These are phyloP conservation scores for Patiria pectinifera DNA, from an alignment of 53 echinoderm and acorn worm species.

Conservation along the genomic window DNA sequence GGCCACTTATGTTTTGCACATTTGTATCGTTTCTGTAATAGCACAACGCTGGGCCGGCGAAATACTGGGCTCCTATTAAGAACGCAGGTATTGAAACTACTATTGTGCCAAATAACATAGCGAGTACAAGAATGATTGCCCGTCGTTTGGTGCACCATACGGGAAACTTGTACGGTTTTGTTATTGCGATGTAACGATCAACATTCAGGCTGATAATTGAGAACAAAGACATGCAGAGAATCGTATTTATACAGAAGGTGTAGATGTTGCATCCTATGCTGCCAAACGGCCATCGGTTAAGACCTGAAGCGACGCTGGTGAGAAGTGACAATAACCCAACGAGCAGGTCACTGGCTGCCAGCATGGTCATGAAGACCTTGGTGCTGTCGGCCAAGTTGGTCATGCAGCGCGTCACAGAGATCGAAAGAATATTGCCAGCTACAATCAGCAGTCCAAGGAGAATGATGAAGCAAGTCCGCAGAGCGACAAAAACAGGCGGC, in stretches of 20 bases:
- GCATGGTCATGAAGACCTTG: background rate
- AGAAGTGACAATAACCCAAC: background rate
- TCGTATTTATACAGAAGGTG: background rate
- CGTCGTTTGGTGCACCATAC: background rate
- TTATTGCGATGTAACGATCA: background rate
- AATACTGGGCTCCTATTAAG: background rate
- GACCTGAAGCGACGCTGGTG: background rate
- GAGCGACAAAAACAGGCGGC: background rate
- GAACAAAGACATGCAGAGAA: background rate
- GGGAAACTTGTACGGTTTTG: background rate
- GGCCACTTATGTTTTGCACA: background rate
- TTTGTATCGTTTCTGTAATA: background rate
- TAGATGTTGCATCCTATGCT: background rate
- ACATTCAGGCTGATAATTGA: background rate
- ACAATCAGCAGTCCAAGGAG: background rate
- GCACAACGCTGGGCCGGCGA: background rate
- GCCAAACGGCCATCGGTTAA: background rate
- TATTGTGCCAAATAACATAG: background rate
- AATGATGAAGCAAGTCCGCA: background rate
- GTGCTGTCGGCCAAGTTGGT: constrained; percentile 13
- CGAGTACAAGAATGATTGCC: background rate
- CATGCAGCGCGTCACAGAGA: background rate
- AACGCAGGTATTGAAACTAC: background rate
- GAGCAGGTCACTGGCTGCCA: background rate
- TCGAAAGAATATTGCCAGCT: background rate